A percentile compares a stretch with the other conserved stretches of the same genome.
phyloP scores from a whole-genome alignment of 2,113 vertebrate species.

The Piprites chloris region DNA sequence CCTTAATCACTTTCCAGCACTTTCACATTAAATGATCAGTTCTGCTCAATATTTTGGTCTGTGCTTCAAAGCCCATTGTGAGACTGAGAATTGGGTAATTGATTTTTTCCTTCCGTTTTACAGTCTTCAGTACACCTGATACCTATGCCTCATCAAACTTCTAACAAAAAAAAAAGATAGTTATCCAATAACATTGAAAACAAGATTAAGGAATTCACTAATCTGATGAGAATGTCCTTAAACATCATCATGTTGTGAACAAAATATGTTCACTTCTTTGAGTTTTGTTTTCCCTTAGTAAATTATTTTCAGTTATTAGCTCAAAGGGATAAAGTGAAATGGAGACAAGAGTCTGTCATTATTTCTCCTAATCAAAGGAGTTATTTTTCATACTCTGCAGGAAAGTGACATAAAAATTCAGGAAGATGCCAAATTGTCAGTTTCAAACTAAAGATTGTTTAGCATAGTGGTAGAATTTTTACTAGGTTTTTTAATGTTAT shows the following conservation, averaged over 20 bases:
- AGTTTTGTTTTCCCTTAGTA: not conserved
- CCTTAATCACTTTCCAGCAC: not conserved
- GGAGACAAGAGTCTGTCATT: not conserved
- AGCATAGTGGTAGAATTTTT: not conserved
- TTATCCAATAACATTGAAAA: not conserved
- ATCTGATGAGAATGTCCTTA: not conserved
- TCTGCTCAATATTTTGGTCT: not conserved
- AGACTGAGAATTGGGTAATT: not conserved
- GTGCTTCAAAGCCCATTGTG: not conserved
- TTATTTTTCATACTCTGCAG: not conserved
- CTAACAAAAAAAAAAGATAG: not conserved
- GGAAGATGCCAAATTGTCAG: not conserved
- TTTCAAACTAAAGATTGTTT: not conserved
- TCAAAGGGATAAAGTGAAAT: not conserved
- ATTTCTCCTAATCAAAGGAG: not conserved
- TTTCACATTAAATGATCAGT: not conserved
- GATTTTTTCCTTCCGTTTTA: not conserved
- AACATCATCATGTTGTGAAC: not conserved
- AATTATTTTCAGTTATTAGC: not conserved
- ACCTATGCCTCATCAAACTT: not conserved
- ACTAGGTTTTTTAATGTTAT: not conserved
- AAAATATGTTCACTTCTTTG: not conserved
- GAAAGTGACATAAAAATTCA: not conserved
- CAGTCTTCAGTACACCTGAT: not conserved
- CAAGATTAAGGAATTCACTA: not conserved